Base-by-base conservation (phyloP, 2,888 invertebrate species). In the Icerya purchasi region DNA sequence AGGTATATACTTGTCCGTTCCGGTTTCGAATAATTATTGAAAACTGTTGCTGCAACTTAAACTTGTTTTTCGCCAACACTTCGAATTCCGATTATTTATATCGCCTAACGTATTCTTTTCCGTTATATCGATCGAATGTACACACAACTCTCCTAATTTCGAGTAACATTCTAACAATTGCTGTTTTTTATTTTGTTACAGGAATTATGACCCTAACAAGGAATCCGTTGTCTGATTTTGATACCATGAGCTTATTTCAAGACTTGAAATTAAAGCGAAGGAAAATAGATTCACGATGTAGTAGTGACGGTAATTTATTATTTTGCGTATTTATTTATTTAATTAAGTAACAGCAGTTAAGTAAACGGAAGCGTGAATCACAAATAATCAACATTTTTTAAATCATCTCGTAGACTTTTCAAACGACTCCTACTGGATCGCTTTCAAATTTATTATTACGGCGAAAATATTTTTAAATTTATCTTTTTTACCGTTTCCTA, bases 201-300 rank as follows among this genome's bases (percentile, higher is more conserved):
- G 89, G 88, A 88, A 89, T 88, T 87, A 89, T 89, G 89, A 89
- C 89, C 86, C 86, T 89, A 82, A 89, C 88, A 84, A 87, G 87
- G 82, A 85, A 86, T 81, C 87, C 88, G 22, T 59, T 59, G 82
- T 89, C 88, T 83, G 88, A 89, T 83, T 86, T 88, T 81, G 88
- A 88, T 86, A 89, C 88, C 80, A 92, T 92, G 91, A 92, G 91
- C 86, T 87, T 92, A 78, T 92, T 91, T 81, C 91, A 92, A 83
- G 91, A 92, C 81, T 84, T 92, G 79, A 93, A 93, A 80, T 80
- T 93, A 76, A 93, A 93, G 82, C 83, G 92, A 79, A 86, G 91
- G 79, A 90, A 93, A 82, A 87, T 92, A 75, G 90, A 91, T 79
- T 91, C 92, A 75, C 82, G 92, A 78, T 88, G 91, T 79, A 89